Conservation (phyloP, 2,888 invertebrate genomes). For the Lacanobia wlatinum region DNA sequence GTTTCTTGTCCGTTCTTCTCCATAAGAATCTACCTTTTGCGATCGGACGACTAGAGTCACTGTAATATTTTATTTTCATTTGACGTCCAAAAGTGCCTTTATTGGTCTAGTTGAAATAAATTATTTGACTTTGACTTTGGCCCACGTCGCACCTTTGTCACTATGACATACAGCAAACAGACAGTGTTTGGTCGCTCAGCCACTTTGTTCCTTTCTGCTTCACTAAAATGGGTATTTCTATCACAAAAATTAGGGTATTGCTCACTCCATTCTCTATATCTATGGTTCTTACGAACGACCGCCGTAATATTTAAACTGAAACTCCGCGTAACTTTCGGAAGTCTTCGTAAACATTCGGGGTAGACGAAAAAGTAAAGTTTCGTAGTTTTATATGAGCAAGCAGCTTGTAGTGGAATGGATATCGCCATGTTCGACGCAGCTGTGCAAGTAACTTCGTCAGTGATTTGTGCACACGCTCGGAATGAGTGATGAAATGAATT, state of each 20-base stretch:
- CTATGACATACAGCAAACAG: neutral
- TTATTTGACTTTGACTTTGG: too few species aligned
- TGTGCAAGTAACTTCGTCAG: constrained; percentile 69
- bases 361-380: constrained; percentile 35
- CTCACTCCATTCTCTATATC: neutral
- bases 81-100: too few species aligned
- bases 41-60: too few species aligned
- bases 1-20: too few species aligned
- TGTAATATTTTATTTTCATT: too few species aligned
- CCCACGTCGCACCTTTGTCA: too few species aligned
- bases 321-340: constrained; percentile 31
- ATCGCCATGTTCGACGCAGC: constrained; percentile 71
- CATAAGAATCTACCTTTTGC: too few species aligned
- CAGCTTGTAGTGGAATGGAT: constrained; percentile 60
- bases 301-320: constrained; percentile 45
- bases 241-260: neutral
- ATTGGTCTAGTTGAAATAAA: too few species aligned
- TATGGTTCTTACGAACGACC: constrained; percentile 31
- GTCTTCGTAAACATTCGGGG: constrained; percentile 34
- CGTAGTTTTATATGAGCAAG: constrained; percentile 51
- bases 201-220: neutral
- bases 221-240: too few species aligned
- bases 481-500: constrained; percentile 61
- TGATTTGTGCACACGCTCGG: constrained; percentile 66
- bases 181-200: neutral